Percentiles rank a stretch among this genome's conserved stretches.
These are phyloP conservation scores for Kryptopterus vitreolus DNA, from an alignment of 2,797 vertebrate genomes.

Conservation along the genomic window DNA sequence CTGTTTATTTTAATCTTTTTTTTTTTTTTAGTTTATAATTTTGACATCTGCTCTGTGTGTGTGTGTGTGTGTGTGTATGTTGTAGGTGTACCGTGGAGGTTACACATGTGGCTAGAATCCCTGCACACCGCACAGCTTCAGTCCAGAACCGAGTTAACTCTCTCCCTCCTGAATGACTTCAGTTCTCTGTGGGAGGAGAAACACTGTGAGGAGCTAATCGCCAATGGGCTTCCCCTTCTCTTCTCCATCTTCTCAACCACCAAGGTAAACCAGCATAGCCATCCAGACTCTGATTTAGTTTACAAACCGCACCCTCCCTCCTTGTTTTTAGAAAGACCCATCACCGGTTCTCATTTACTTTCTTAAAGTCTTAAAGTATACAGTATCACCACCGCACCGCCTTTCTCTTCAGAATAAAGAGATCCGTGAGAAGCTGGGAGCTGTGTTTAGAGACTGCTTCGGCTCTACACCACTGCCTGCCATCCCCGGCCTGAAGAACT, in stretches of 20 bases:
- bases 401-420: conserved; percentile 80
- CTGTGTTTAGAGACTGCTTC: conserved; percentile 84
- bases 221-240: conserved; percentile 81
- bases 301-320: no score
- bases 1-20: not conserved
- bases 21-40: not conserved
- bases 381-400: no score
- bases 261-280: conserved; percentile 71
- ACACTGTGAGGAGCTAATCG: conserved; percentile 82
- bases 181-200: conserved; percentile 83
- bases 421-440: conserved; percentile 79
- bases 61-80: not conserved
- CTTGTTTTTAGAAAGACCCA: no score
- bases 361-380: no score
- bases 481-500: conserved; percentile 74
- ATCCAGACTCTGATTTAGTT: no score
- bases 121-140: conserved; percentile 81
- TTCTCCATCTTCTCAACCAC: conserved; percentile 85
- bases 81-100: conserved; percentile 89
- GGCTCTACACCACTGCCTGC: conserved; percentile 76
- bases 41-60: not conserved
- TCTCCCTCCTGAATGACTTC: conserved; percentile 86
- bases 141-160: conserved; percentile 76
- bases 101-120: conserved; percentile 89
- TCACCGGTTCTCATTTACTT: not conserved